Evolutionary conservation across 2,888 invertebrate species (phyloP).

Genomic region (Eremobia ochroleuca): DNA sequence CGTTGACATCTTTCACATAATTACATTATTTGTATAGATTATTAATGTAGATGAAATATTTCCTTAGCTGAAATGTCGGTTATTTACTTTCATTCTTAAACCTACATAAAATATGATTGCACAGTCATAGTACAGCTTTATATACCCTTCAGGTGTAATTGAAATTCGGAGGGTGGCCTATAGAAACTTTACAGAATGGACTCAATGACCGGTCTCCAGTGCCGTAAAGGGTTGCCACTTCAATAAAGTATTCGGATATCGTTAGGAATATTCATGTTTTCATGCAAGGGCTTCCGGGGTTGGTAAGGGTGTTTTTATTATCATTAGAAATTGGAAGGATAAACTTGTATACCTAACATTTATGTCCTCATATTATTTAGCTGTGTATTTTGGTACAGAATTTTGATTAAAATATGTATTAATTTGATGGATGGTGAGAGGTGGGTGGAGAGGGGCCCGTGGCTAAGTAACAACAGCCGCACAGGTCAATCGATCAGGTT

Average conservation of each 20-base stretch:
- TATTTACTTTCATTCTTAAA: not conserved
- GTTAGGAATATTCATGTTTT: constrained; percentile 52
- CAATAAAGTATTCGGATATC: constrained; percentile 46
- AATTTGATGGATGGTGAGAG: too few relatives aligned
- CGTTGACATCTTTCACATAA: not conserved
- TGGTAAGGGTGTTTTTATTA: constrained; percentile 8
- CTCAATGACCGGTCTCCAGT: constrained; percentile 20
- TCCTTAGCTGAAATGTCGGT: not conserved
- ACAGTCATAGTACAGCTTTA: constrained; percentile 4
- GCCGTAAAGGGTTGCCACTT: constrained; percentile 21
- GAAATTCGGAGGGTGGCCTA: constrained; percentile 31
- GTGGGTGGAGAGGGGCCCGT: too few relatives aligned
- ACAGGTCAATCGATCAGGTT: too few relatives aligned
- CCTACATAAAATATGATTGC: constrained; percentile 12
- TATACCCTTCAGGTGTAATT: constrained; percentile 33
- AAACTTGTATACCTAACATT: not conserved
- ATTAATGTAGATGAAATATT: not conserved
- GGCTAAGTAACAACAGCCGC: too few relatives aligned
- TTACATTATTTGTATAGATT: too few relatives aligned
- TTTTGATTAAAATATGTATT: not conserved
- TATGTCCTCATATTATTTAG: not conserved
- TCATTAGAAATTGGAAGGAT: not conserved
- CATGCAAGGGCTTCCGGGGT: not conserved
- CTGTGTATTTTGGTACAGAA: not conserved
- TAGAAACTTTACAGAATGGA: constrained; percentile 46